Evolutionary conservation across 1,140 invertebrate genomes (phyloP), one percentile per base, ranked within the genome.

Genomic region (Phocides pigmalion): DNA sequence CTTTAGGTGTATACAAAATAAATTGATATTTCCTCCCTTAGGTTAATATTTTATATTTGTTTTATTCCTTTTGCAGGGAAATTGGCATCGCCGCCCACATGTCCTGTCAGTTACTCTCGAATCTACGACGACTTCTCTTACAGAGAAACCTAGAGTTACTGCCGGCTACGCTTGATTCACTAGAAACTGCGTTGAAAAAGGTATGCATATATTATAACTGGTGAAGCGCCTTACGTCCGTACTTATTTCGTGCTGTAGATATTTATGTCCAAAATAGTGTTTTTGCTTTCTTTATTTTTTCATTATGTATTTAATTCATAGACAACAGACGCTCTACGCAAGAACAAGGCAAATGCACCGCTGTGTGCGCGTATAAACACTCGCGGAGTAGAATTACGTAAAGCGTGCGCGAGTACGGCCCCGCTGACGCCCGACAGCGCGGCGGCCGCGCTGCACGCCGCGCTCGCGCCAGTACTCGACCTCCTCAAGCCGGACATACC

Each of bases 161-260:
- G 16, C 85, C 85, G 0, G 74, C 22, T 42, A 83, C 83, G 4
- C 63, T 90, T 1, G 88, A 90, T 62, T 70, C 77, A 20, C 71
- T 90, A 56, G 88, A 90, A 75, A 51, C 72, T 35, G 66, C 88
- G 35, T 49, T 89, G 14, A 90, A 89, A 70, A 90, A 90, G 84
- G 88, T 89, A 74, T 58, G n/a, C n/a, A 14, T 19, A 9, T 32
- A 17, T 0, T 20, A 16, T n/a, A n/a, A n/a, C n/a, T n/a, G n/a
- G n/a, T n/a, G n/a, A n/a, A n/a, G n/a, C n/a, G n/a, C n/a, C n/a
- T n/a, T n/a, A n/a, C n/a, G n/a, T n/a, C n/a, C n/a, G n/a, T n/a
- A n/a, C n/a, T n/a, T n/a, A n/a, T n/a, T n/a, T n/a, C n/a, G n/a
- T n/a, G n/a, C n/a, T n/a, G n/a, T n/a, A n/a, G n/a, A n/a, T n/a